A percentile compares a stretch with the other conserved stretches of the same genome.
Conservation (phyloP, 2,888 invertebrate genomes). For the Drepana falcataria region DNA sequence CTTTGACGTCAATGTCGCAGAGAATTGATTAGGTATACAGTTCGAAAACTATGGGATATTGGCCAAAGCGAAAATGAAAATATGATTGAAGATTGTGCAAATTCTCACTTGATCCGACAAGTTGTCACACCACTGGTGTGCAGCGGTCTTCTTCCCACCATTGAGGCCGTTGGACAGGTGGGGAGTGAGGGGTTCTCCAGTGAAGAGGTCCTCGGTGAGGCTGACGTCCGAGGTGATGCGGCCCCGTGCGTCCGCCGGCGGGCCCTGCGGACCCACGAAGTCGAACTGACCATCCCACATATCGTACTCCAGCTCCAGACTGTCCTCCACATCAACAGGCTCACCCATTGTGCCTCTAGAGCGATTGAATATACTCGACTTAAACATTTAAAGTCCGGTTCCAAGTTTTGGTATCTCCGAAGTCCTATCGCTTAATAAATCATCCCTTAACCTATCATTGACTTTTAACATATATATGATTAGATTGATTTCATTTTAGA, state of each 20-base stretch:
- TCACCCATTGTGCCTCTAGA: slow-evolving; percentile 67
- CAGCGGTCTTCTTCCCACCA: slow-evolving; percentile 76
- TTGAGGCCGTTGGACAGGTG: slow-evolving; percentile 70
- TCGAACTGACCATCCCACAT: slow-evolving; percentile 95
- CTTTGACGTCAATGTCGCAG: not conserved
- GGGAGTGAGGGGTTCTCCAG: slow-evolving; percentile 66
- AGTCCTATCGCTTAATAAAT: slow-evolving; percentile 1
- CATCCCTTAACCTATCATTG: slow-evolving; percentile 24
- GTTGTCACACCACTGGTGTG: slow-evolving; percentile 79
- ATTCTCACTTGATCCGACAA: slow-evolving; percentile 80
- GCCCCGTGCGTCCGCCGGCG: slow-evolving; percentile 48
- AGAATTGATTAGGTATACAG: not conserved
- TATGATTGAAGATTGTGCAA: not conserved
- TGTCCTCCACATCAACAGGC: slow-evolving; percentile 72
- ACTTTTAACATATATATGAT: slow-evolving; percentile 46
- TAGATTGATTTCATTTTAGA: slow-evolving; percentile 50
- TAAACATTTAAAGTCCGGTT: slow-evolving; percentile 64
- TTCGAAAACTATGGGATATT: not conserved
- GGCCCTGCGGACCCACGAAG: slow-evolving; percentile 83
- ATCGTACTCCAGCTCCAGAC: slow-evolving; percentile 88
- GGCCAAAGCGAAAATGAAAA: not conserved
- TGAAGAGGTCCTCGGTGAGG: slow-evolving; percentile 69
- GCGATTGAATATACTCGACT: slow-evolving; percentile 66
- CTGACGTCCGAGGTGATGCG: slow-evolving; percentile 63
- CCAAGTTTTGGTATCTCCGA: slow-evolving; percentile 38